Percentiles rank a stretch among this genome's conserved stretches.
Evolutionary conservation across 2,113 vertebrate genomes (phyloP).

Genomic region (sheep (Ovis aries)): DNA sequence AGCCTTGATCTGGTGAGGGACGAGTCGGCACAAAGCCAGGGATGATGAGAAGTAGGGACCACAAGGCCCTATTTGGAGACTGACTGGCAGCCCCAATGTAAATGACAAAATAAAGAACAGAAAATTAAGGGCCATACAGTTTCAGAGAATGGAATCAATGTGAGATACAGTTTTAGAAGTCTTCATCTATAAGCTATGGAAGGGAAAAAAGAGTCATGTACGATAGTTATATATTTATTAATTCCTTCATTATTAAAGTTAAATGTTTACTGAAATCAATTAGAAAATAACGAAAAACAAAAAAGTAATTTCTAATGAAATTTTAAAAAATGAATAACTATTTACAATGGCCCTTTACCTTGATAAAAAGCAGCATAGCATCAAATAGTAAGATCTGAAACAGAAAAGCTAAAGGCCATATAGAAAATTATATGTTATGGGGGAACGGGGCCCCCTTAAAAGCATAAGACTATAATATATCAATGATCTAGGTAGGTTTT

Average conservation of each 20-base stretch:
- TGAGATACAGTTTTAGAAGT: not conserved
- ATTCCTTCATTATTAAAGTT: not conserved
- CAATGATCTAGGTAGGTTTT: slow-evolving; percentile 69
- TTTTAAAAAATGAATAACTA: not conserved
- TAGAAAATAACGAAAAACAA: not conserved
- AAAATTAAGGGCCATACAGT: not conserved
- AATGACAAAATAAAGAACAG: not conserved
- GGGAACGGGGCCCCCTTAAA: slow-evolving; percentile 59
- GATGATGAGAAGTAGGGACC: not conserved
- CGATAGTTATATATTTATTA: not conserved
- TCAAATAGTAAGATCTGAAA: slow-evolving; percentile 27
- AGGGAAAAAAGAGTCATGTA: not conserved
- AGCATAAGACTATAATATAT: slow-evolving; percentile 63
- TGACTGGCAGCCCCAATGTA: not conserved
- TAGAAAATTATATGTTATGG: slow-evolving; percentile 15
- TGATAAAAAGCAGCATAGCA: not conserved
- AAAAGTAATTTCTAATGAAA: not conserved
- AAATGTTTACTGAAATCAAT: slow-evolving; percentile 7
- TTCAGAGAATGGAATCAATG: not conserved
- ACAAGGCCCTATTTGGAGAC: fast-evolving
- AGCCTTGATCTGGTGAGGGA: fast-evolving
- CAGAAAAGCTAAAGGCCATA: slow-evolving; percentile 51
- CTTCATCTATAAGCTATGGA: not conserved
- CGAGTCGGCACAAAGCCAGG: fast-evolving
- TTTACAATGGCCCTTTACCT: not conserved